Percentiles rank a stretch among this genome's conserved stretches.
Conservation (phyloP, 2,797 vertebrate species). For the Pseudomugil tenellus region DNA sequence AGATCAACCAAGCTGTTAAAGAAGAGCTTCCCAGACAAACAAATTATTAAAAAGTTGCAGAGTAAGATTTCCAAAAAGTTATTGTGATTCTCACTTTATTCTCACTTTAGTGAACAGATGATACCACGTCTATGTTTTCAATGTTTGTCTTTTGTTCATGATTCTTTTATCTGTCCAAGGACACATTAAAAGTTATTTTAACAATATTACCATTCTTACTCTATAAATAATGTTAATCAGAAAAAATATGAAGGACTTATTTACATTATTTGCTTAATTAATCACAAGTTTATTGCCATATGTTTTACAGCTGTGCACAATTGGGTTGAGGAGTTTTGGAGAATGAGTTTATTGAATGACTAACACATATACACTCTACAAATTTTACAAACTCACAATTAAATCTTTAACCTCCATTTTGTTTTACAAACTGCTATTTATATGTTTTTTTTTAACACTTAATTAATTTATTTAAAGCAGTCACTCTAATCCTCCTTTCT, state of each 20-base stretch:
- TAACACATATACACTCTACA: not conserved
- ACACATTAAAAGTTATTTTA: not conserved
- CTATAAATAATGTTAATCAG: not conserved
- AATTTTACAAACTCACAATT: not conserved
- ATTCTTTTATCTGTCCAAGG: not conserved
- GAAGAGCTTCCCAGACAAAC: conserved; percentile 81
- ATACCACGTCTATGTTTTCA: not conserved
- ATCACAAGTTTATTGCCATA: not conserved
- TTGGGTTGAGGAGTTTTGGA: not conserved
- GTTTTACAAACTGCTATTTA: not conserved
- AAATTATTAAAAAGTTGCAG: conserved; percentile 84
- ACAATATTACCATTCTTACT: not conserved
- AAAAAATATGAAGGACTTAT: not conserved
- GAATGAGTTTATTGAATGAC: not conserved
- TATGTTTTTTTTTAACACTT: conserved; percentile 5
- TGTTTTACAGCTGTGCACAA: not conserved
- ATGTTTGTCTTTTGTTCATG: not conserved
- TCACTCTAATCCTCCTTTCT: conserved; percentile 19
- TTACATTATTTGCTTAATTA: not conserved
- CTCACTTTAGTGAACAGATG: not conserved
- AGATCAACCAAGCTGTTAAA: conserved; percentile 81
- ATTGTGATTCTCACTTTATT: too few relatives aligned
- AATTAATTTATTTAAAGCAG: conserved; percentile 15
- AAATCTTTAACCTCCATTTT: not conserved
- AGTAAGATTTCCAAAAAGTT: conserved; percentile 67